Conservation (phyloP, 2,113 vertebrate genomes). For the Crypturellus undulatus region DNA sequence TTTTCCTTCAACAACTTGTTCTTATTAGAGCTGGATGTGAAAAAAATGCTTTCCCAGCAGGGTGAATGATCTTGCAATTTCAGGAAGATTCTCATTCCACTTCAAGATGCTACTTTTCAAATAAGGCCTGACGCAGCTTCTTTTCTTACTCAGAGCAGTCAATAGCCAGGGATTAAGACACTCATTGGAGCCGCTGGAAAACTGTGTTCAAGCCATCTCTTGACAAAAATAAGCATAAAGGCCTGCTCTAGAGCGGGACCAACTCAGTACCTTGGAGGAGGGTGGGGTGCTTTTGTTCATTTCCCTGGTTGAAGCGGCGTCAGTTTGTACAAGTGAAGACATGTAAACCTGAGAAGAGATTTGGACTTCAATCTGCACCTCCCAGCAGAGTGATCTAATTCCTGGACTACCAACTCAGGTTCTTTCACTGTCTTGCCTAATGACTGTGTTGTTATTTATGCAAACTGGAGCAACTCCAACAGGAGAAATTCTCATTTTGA, state of each 20-base stretch:
- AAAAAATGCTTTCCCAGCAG: neutral
- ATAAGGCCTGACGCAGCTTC: neutral
- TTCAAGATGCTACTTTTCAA: neutral
- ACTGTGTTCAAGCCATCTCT: neutral
- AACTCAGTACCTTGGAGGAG: neutral
- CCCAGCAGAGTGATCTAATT: neutral
- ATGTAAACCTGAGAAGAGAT: neutral
- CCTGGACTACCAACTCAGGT: neutral
- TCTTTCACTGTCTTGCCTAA: constrained; percentile 23
- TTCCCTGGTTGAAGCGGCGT: neutral
- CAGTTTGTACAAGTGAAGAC: neutral
- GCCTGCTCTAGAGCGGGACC: neutral
- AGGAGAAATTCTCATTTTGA: neutral
- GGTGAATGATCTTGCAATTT: neutral
- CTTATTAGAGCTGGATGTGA: neutral
- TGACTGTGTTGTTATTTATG: neutral
- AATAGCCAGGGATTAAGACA: neutral
- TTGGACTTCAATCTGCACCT: neutral
- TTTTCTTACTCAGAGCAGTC: neutral
- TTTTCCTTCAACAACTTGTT: neutral
- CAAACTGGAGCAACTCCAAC: neutral
- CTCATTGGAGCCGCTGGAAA: neutral
- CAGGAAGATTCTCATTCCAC: neutral
- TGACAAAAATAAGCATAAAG: neutral
- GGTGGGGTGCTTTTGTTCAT: neutral